A percentile compares a stretch with the other conserved stretches of the same genome.
Conservation (phyloP, 2,888 invertebrate genomes). For the Mechanitis messenoides region DNA sequence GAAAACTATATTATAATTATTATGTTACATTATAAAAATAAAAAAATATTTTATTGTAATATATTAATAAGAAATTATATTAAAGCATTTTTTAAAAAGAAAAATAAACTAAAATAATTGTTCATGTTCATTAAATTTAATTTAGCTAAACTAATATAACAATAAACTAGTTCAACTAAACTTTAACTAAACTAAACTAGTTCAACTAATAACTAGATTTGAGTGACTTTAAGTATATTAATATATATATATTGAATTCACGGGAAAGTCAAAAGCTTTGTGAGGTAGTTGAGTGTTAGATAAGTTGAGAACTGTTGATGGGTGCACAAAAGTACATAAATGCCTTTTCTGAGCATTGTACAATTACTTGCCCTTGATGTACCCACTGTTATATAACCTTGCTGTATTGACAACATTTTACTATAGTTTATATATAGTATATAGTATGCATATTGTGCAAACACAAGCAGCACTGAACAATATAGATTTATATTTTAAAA, state of each 20-base stretch:
- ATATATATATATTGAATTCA: not conserved
- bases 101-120: too few relatives aligned
- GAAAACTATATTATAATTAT: too few relatives aligned
- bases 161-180: too few relatives aligned
- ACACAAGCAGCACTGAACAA: not conserved
- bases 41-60: too few relatives aligned
- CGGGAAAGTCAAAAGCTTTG: not conserved
- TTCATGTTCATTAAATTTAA: too few relatives aligned
- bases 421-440: not conserved
- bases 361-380: constrained; percentile 24
- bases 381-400: constrained; percentile 27
- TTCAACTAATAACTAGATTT: not conserved
- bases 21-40: too few relatives aligned
- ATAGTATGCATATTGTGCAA: constrained; percentile 1
- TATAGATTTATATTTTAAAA: too few relatives aligned
- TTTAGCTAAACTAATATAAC: too few relatives aligned
- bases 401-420: constrained; percentile 20
- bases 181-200: too few relatives aligned
- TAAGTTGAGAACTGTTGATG: constrained; percentile 1
- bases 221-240: not conserved
- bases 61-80: too few relatives aligned
- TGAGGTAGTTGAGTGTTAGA: constrained; percentile 3
- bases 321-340: constrained; percentile 14
- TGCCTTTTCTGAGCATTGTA: constrained; percentile 13
- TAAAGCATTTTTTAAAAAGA: too few relatives aligned